phyloP scores from a whole-genome alignment of 2,888 invertebrate species.

The Pyrgus malvae region DNA sequence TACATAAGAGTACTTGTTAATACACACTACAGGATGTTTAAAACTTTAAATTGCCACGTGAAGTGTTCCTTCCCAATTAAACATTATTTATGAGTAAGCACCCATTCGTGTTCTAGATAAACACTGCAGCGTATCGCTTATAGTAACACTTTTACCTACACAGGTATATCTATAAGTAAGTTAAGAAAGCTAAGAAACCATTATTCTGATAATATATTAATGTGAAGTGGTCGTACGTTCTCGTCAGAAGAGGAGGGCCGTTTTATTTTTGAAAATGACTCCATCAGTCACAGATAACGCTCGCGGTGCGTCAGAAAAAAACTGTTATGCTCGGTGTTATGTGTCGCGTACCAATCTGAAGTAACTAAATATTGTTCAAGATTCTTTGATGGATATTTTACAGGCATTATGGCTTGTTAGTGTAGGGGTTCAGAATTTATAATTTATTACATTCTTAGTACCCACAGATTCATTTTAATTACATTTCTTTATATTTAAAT shows the following conservation, averaged over 20 bases:
- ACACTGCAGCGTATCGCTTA: constrained; percentile 36
- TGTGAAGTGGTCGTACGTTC: constrained; percentile 68
- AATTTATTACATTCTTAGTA: neutral
- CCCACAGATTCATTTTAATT: no score
- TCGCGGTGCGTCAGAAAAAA: constrained; percentile 58
- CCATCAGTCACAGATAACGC: constrained; percentile 76
- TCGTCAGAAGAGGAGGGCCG: constrained; percentile 57
- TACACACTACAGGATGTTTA: neutral
- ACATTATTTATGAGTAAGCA: constrained; percentile 30
- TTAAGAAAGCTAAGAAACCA: constrained; percentile 47
- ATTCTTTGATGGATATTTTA: constrained; percentile 50
- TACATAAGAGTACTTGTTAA: constrained; percentile 35
- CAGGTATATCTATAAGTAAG: constrained; percentile 26
- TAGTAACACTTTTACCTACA: neutral
- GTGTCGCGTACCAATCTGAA: constrained; percentile 60
- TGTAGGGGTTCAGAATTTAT: constrained; percentile 33
- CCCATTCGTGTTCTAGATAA: constrained; percentile 65
- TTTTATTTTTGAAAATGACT: constrained; percentile 79
- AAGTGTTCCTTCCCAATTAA: neutral
- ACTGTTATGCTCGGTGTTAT: constrained; percentile 59
- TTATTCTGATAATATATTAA: constrained; percentile 75
- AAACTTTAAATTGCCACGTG: neutral
- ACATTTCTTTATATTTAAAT: no score
- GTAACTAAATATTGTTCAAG: constrained; percentile 66
- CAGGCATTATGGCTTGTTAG: constrained; percentile 53